These are phyloP conservation scores for Oryzias woworae DNA, from an alignment of 2,113 vertebrate genomes.

Conservation along the genomic window DNA sequence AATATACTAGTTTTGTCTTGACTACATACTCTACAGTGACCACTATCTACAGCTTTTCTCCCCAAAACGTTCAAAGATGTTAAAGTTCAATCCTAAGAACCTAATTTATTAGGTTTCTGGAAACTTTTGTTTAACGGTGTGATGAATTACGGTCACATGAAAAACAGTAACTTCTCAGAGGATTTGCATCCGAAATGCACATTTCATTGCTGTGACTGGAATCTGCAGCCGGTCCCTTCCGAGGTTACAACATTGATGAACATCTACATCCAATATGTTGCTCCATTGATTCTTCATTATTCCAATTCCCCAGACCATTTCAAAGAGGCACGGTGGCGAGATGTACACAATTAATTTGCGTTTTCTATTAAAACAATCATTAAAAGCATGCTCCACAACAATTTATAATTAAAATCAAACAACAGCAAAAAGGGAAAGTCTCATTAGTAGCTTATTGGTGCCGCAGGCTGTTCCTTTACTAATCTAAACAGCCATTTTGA, in stretches of 20 bases:
- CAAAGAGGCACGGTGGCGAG: slow-evolving; percentile 38
- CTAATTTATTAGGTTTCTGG: slow-evolving; percentile 29
- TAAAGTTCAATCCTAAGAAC: slow-evolving; percentile 12
- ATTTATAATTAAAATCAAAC: slow-evolving; percentile 73
- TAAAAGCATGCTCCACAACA: slow-evolving; percentile 68
- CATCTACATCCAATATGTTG: slow-evolving; percentile 73
- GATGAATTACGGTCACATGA: slow-evolving; percentile 23
- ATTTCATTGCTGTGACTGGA: slow-evolving; percentile 21
- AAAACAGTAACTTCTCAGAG: not conserved
- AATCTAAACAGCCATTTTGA: slow-evolving; percentile 44
- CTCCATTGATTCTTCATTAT: slow-evolving; percentile 79
- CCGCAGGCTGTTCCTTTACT: slow-evolving; percentile 49
- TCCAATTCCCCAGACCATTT: slow-evolving; percentile 62
- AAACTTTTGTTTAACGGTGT: slow-evolving; percentile 11
- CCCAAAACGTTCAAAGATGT: not conserved
- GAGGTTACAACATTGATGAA: slow-evolving; percentile 61
- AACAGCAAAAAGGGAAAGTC: slow-evolving; percentile 52
- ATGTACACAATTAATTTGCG: slow-evolving; percentile 68
- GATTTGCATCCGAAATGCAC: slow-evolving; percentile 1
- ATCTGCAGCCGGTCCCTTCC: slow-evolving; percentile 21
- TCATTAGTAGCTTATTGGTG: slow-evolving; percentile 66
- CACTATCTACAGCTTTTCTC: not conserved
- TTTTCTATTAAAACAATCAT: slow-evolving; percentile 76
- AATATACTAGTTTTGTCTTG: slow-evolving; percentile 34
- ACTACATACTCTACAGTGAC: slow-evolving; percentile 4